Conservation (phyloP, 2,888 invertebrate species). For the Conchocele bisecta region DNA sequence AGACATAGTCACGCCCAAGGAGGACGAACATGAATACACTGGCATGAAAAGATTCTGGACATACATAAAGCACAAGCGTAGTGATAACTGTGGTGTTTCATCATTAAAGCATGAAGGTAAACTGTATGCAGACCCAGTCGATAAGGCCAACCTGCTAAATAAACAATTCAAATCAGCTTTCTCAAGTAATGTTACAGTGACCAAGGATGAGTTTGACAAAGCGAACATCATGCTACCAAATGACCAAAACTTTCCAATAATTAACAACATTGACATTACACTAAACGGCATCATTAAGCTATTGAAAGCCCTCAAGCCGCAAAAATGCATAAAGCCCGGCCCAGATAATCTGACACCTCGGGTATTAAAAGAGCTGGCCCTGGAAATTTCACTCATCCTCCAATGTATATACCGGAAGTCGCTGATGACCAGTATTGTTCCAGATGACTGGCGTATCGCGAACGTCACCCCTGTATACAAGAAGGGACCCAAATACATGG, state of each 20-base stretch:
- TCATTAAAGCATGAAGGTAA: constrained; percentile 12
- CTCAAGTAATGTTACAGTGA: background rate
- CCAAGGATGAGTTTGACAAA: background rate
- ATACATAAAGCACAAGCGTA: constrained; percentile 17
- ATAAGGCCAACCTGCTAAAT: constrained; percentile 13
- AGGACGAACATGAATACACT: background rate
- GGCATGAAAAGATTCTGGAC: constrained; percentile 29
- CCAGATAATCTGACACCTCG: background rate
- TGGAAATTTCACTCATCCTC: background rate
- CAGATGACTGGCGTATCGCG: constrained; percentile 5
- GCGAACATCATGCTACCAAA: background rate
- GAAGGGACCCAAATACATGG: constrained; percentile 10
- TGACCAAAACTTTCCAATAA: background rate
- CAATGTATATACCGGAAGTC: background rate
- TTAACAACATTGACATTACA: constrained; percentile 6
- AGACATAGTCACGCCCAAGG: constrained; percentile 17
- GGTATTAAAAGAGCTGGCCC: background rate
- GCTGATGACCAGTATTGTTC: background rate
- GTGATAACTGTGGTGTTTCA: constrained; percentile 4
- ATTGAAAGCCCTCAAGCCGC: constrained; percentile 3
- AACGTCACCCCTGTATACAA: constrained; percentile 16
- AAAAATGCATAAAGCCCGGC: constrained; percentile 7
- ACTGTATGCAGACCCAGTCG: constrained; percentile 2
- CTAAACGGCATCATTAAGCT: constrained; percentile 7
- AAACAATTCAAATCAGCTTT: too few relatives aligned